phyloP scores from a whole-genome alignment of 2,113 vertebrate genomes.

The Sebastes schlegelii region DNA sequence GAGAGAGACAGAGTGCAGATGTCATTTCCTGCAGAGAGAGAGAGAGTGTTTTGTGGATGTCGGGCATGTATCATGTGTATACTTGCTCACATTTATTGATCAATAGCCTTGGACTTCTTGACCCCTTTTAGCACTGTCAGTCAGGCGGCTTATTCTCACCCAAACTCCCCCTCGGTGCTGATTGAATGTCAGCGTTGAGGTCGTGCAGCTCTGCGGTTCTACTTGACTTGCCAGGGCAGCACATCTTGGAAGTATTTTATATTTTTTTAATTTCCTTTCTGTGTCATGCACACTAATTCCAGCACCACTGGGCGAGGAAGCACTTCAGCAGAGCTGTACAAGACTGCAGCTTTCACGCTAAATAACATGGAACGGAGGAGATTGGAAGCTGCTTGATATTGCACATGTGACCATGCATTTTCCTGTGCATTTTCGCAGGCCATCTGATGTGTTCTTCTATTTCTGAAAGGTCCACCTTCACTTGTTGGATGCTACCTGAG shows the following conservation, averaged over 20 bases:
- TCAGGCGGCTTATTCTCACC: constrained; percentile 67
- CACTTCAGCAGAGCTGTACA: constrained; percentile 7
- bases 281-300: constrained; percentile 43
- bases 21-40: not conserved
- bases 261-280: constrained; percentile 59
- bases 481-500: not conserved
- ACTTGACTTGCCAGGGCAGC: constrained; percentile 46
- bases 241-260: constrained; percentile 60
- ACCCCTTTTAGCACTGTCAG: constrained; percentile 74
- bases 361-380: constrained; percentile 14
- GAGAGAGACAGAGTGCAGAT: not conserved
- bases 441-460: constrained; percentile 12
- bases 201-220: constrained; percentile 40
- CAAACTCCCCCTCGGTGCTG: constrained; percentile 45
- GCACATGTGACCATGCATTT: constrained; percentile 31
- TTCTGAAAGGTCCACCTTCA: not conserved
- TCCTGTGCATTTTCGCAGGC: not conserved
- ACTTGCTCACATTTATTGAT: constrained; percentile 64
- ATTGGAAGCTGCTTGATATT: constrained; percentile 14
- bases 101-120: constrained; percentile 60
- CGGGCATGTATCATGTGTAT: constrained; percentile 44
- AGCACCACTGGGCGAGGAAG: constrained; percentile 21
- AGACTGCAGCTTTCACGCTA: constrained; percentile 6
- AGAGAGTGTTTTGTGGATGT: constrained; percentile 24
- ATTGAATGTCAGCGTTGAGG: constrained; percentile 67